Percentiles rank a stretch among this genome's conserved stretches.
These are phyloP conservation scores for Melopsittacus undulatus DNA, from an alignment of 2,797 vertebrate genomes.

Conservation along the genomic window DNA sequence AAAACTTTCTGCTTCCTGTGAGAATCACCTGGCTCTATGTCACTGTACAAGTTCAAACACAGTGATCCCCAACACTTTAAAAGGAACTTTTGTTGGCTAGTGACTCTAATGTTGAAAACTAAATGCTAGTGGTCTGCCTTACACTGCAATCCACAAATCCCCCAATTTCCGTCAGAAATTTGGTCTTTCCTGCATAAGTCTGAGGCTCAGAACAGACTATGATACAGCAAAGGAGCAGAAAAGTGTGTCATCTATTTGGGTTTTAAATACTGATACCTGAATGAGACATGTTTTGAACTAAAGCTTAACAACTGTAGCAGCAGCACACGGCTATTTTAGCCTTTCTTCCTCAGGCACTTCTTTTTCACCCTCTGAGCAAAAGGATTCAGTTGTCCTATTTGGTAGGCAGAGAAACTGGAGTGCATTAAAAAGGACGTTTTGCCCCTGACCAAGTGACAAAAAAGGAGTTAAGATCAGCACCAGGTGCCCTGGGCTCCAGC, in stretches of 20 bases:
- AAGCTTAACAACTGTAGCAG: neutral
- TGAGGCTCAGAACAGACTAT: neutral
- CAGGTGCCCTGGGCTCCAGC: neutral
- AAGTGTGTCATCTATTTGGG: neutral
- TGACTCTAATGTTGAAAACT: neutral
- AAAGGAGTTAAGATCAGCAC: neutral
- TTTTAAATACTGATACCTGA: neutral
- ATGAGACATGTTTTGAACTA: neutral
- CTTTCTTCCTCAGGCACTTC: neutral
- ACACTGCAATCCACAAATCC: neutral
- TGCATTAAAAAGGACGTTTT: neutral
- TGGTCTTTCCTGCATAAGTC: neutral
- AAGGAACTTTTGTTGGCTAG: neutral
- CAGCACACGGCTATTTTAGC: neutral
- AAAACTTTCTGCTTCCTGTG: neutral
- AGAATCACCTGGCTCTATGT: neutral
- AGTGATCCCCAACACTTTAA: rapidly evolving
- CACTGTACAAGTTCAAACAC: neutral
- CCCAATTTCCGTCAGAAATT: neutral
- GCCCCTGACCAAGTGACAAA: neutral
- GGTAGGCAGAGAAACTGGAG: neutral
- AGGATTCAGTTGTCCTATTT: neutral
- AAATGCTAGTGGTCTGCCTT: neutral
- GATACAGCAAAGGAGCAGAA: neutral
- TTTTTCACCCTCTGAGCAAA: neutral